Conservation (phyloP, 2,113 vertebrate species). For the Hemicordylus capensis region DNA sequence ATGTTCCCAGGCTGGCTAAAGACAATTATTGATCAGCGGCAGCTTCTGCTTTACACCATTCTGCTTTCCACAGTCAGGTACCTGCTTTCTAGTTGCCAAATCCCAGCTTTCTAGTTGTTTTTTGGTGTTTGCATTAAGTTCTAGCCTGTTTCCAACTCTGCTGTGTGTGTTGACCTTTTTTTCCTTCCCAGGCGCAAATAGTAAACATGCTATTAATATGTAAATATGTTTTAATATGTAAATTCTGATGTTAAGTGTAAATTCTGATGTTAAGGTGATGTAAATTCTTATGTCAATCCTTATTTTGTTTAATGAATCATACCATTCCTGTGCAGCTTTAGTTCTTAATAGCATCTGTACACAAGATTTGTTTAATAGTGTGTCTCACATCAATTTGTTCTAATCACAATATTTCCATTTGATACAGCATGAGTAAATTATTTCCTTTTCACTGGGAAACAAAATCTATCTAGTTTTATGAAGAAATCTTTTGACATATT, state of each 20-base stretch:
- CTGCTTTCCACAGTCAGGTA: not conserved
- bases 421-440: not conserved
- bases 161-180: not conserved
- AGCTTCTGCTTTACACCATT: not conserved
- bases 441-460: not conserved
- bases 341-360: slow-evolving; percentile 15
- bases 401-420: not conserved
- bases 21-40: not conserved
- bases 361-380: slow-evolving; percentile 8
- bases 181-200: not conserved
- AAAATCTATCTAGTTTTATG: not conserved
- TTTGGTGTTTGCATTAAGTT: not conserved
- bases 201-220: not conserved
- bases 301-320: not conserved
- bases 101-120: no score
- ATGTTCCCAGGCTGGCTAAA: not conserved
- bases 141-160: not conserved
- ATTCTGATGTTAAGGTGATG: no score
- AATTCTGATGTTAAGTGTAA: no score
- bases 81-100: not conserved
- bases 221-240: not conserved
- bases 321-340: not conserved
- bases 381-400: slow-evolving; percentile 10
- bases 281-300: not conserved
- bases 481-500: not conserved